phyloP scores from a whole-genome alignment of 2,888 invertebrate species.

The Meandrusa payeni region DNA sequence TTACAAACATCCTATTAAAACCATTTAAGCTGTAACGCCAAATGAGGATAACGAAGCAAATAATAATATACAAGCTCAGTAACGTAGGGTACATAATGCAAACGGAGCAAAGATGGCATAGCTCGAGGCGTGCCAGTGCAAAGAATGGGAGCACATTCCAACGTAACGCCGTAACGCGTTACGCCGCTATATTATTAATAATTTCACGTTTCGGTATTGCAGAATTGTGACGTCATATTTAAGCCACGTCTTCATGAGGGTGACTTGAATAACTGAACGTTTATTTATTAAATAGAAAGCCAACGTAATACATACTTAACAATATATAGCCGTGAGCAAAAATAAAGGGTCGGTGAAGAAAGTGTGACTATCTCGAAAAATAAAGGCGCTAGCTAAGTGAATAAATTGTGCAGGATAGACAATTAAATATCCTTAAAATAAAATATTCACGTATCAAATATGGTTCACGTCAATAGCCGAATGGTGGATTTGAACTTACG shows the following conservation, averaged over 20 bases:
- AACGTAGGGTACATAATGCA: conserved; percentile 28
- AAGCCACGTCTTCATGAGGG: conserved; percentile 6
- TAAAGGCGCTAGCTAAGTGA: no score
- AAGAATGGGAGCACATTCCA: conserved; percentile 61
- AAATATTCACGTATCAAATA: no score
- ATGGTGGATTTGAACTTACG: no score
- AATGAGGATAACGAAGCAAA: conserved; percentile 1
- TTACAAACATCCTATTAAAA: no score
- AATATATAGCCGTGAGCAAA: no score
- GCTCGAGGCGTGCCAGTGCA: conserved; percentile 12
- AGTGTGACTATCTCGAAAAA: no score
- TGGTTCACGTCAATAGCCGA: no score
- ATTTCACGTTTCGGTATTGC: conserved; percentile 30
- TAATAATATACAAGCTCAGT: conserved; percentile 5
- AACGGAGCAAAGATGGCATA: conserved; percentile 24
- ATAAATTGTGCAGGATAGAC: no score
- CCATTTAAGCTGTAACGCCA: no score
- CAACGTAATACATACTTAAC: conserved; percentile 5
- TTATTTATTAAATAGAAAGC: not conserved
- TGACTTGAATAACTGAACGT: conserved; percentile 11
- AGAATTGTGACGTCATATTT: conserved; percentile 29
- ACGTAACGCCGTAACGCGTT: conserved; percentile 42
- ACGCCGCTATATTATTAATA: conserved; percentile 49
- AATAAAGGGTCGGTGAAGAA: no score
- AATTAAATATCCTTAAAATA: no score